Percentiles rank a stretch among this genome's conserved stretches.
Evolutionary conservation across 35 echinoderm and acorn worm genomes (phyloP).

Genomic region (Acanthaster planci): DNA sequence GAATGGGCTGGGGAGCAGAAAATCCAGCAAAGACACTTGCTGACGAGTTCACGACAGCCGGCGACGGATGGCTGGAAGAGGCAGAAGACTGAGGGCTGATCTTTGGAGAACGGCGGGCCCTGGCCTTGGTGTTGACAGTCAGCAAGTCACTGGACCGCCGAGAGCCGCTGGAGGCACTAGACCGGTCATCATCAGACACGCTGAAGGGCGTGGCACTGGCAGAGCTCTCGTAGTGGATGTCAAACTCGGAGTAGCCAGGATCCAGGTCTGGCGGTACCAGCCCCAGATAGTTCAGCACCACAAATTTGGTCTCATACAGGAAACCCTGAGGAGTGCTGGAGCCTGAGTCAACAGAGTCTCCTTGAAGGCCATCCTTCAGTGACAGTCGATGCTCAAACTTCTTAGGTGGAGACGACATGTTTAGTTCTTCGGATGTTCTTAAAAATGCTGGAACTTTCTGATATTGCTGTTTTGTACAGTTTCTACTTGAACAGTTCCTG

Average conservation of each 20-base stretch:
- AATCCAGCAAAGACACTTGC: not conserved
- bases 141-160: not conserved
- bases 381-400: slow-evolving; percentile 5
- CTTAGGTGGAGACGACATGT: not conserved
- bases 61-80: not conserved
- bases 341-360: slow-evolving; percentile 24
- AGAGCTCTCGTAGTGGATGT: slow-evolving; percentile 3
- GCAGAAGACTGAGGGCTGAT: not conserved
- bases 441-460: not conserved
- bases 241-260: slow-evolving; percentile 39
- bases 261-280: slow-evolving; percentile 72
- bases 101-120: slow-evolving; percentile 6
- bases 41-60: not conserved
- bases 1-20: too few species aligned
- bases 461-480: not conserved
- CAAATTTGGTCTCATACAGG: slow-evolving; percentile 87
- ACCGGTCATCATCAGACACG: slow-evolving; percentile 12
- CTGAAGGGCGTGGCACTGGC: slow-evolving; percentile 18
- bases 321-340: slow-evolving; percentile 77
- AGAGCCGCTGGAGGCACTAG: not conserved
- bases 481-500: too few species aligned
- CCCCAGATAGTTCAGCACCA: slow-evolving; percentile 78
- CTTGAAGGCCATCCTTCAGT: not conserved
- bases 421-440: too few species aligned
- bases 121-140: not conserved